A percentile compares a stretch with the other conserved stretches of the same genome.
Conservation (phyloP, 2,888 invertebrate species). For the Drosophila prostipennis region DNA sequence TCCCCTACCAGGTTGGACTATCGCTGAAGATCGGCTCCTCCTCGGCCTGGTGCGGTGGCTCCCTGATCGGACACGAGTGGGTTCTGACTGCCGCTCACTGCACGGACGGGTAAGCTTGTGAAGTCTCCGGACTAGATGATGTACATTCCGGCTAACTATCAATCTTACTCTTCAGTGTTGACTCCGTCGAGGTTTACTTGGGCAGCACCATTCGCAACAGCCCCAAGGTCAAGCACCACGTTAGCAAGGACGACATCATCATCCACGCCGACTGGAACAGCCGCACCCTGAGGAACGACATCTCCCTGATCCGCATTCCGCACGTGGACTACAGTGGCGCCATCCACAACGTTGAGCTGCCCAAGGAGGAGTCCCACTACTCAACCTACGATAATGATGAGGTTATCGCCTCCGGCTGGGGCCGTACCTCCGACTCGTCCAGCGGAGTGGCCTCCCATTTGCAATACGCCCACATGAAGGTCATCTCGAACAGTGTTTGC, state of each 20-base stretch:
- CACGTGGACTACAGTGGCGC: slow-evolving; percentile 46
- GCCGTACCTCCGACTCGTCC: slow-evolving; percentile 67
- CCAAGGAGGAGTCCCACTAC: slow-evolving; percentile 52
- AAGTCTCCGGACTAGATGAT: background rate
- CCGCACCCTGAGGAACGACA: slow-evolving; percentile 68
- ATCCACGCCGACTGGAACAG: slow-evolving; percentile 65
- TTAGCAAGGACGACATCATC: slow-evolving; percentile 48
- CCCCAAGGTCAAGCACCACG: slow-evolving; percentile 48
- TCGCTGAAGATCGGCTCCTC: slow-evolving; percentile 52
- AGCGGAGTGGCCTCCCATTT: slow-evolving; percentile 53
- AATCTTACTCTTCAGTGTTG: slow-evolving; percentile 38
- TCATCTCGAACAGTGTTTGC: slow-evolving; percentile 68
- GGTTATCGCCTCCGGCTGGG: slow-evolving; percentile 79
- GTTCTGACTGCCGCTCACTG: slow-evolving; percentile 82
- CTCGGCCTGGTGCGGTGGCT: slow-evolving; percentile 78
- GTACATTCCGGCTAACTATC: background rate
- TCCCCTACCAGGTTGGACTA: slow-evolving; percentile 78
- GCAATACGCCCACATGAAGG: slow-evolving; percentile 60
- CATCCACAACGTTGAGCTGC: slow-evolving; percentile 64
- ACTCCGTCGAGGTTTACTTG: slow-evolving; percentile 61
- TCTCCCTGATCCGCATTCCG: slow-evolving; percentile 67
- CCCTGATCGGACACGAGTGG: slow-evolving; percentile 71
- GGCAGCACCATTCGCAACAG: slow-evolving; percentile 58
- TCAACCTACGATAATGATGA: slow-evolving; percentile 54
- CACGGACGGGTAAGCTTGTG: slow-evolving; percentile 61